These are phyloP conservation scores for Perca fluviatilis DNA, from an alignment of 2,113 vertebrate species.

Conservation along the genomic window DNA sequence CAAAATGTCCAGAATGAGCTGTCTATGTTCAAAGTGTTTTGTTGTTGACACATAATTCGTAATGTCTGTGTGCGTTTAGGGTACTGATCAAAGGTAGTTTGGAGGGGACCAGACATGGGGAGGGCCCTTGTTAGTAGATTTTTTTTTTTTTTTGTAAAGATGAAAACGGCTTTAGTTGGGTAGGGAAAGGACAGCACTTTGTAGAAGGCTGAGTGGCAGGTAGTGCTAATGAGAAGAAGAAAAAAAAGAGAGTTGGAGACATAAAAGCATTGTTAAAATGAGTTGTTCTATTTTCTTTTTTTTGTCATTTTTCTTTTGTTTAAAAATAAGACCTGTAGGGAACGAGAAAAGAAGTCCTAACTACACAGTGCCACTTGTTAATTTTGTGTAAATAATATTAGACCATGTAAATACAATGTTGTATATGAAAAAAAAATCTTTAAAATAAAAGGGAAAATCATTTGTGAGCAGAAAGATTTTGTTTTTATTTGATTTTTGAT, in stretches of 20 bases:
- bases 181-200: constrained; percentile 81
- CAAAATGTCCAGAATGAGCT: constrained; percentile 51
- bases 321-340: constrained; percentile 71
- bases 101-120: constrained; percentile 32
- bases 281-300: constrained; percentile 59
- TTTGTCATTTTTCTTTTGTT: constrained; percentile 79
- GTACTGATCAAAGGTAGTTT: constrained; percentile 61
- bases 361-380: constrained; percentile 86
- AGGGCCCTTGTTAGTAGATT: constrained; percentile 34
- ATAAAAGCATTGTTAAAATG: constrained; percentile 68
- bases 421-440: constrained; percentile 88
- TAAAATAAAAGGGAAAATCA: constrained; percentile 86
- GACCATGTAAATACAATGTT: constrained; percentile 88
- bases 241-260: constrained; percentile 46
- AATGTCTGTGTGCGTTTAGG: constrained; percentile 55
- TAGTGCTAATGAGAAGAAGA: constrained; percentile 70
- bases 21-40: constrained; percentile 55
- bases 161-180: constrained; percentile 62
- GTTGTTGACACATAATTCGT: constrained; percentile 57
- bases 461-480: constrained; percentile 79
- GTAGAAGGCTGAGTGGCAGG: constrained; percentile 72
- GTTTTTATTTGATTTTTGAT: constrained; percentile 55
- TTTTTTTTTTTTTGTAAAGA: constrained; percentile 79
- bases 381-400: constrained; percentile 87
- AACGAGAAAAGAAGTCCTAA: constrained; percentile 73